Conservation (phyloP, 2,888 invertebrate genomes). For the Acleris emargana region DNA sequence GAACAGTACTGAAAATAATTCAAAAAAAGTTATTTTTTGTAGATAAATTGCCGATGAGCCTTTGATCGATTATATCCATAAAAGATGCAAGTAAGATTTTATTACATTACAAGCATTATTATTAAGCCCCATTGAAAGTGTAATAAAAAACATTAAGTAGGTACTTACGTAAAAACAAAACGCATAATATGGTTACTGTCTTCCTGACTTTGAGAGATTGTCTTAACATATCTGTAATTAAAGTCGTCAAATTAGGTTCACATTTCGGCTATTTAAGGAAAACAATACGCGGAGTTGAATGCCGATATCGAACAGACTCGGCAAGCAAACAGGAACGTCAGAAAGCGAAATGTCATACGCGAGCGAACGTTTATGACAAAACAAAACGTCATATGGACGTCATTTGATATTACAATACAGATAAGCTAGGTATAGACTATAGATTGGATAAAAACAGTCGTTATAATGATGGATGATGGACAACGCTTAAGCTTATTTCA, state of each 20-base stretch:
- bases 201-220: conserved; percentile 73
- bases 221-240: conserved; percentile 74
- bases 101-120: background rate
- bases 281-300: conserved; percentile 2
- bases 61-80: too few relatives aligned
- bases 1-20: conserved; percentile 62
- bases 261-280: conserved; percentile 50
- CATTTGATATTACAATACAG: too few relatives aligned
- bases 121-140: background rate
- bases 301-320: conserved; percentile 9
- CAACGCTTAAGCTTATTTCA: too few relatives aligned
- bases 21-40: background rate
- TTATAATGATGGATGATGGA: too few relatives aligned
- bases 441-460: too few relatives aligned
- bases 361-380: too few relatives aligned
- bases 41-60: too few relatives aligned
- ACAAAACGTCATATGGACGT: too few relatives aligned
- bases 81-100: too few relatives aligned
- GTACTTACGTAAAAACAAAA: conserved; percentile 69
- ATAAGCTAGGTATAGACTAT: too few relatives aligned
- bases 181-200: conserved; percentile 64
- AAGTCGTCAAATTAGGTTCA: conserved; percentile 50
- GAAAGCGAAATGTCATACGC: too few relatives aligned
- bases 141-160: conserved; percentile 44
- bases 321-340: too few relatives aligned